Base-by-base conservation (phyloP, 2,888 invertebrate genomes). In the Neria commutata region DNA sequence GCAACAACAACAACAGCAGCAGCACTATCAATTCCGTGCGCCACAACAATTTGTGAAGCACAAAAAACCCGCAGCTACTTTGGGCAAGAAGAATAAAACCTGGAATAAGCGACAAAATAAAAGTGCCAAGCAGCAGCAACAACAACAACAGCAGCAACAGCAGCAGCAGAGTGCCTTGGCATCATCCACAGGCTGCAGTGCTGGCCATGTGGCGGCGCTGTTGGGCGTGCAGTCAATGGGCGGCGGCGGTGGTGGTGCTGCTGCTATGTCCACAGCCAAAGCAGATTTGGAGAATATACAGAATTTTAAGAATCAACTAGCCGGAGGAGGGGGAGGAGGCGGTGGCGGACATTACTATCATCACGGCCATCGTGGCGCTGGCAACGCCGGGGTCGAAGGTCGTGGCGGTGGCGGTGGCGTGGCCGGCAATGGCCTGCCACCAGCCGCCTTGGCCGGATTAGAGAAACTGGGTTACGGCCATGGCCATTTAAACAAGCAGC, bases 201-300 rank as follows among this genome's bases (percentile, higher is more conserved):
- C 48, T 49, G 55, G n/a, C n/a, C n/a, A 50, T 16, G 29, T 24
- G 56, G 48, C 33, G 58, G 61, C 50, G 54, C 48, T 45, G 58
- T 61, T 50, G 52, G 37, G 11, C 58, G 54, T 24, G 10, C 29
- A 29, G 46, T 10, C 16, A 21, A 19, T 25, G 3, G 37, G 47
- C 16, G 62, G 56, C 55, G 62, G 49, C n/a, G 37, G n/a, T 49
- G 56, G 34, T 34, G 40, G 52, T 29, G 52, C 56, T 45, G 4
- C 4, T 1, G 19, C 8, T 2, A 5, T 1, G 6, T 62, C 63
- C 40, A 66, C 69, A 3, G 68, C 67, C 50, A 81, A 81, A 59
- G 80, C 79, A 11, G 81, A 81, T 68, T 69, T 80, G 59, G 81
- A 81, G 63, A 81, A 81, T 56, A 79, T 81, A 63, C 81, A 80